Evolutionary conservation across 2,888 invertebrate species (phyloP).

Genomic region (Strigamia crassipes): DNA sequence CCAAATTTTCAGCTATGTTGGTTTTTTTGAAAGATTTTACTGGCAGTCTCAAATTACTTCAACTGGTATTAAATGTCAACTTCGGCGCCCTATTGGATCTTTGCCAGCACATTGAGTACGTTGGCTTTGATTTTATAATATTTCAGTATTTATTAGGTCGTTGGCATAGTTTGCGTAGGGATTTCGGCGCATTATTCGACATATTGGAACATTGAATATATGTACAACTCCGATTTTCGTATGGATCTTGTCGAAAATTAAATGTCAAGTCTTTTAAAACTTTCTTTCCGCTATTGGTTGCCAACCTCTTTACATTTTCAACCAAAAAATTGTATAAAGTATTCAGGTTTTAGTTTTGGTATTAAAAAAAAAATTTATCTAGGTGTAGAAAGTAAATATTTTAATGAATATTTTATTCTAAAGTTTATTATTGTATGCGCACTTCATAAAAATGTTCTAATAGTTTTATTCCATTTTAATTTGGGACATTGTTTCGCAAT

Average conservation of each 20-base stretch:
- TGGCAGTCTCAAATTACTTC: neutral
- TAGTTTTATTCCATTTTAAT: neutral
- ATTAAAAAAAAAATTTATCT: too few species aligned
- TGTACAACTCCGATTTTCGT: neutral
- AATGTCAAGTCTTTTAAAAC: too few species aligned
- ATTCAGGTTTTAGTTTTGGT: too few species aligned
- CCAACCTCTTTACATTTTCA: too few species aligned
- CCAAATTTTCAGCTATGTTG: neutral
- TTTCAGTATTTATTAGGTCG: neutral
- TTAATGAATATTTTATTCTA: too few species aligned
- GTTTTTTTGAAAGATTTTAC: neutral
- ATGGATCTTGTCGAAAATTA: neutral
- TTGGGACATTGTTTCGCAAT: neutral
- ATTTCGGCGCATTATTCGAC: neutral
- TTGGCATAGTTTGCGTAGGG: neutral
- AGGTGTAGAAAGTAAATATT: too few species aligned
- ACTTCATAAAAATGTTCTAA: neutral
- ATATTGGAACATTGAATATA: neutral
- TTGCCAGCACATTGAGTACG: neutral
- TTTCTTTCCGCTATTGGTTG: too few species aligned
- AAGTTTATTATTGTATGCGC: neutral
- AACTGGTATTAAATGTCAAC: constrained; percentile 4
- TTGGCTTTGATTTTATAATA: neutral
- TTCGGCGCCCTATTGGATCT: neutral
- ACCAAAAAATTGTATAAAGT: too few species aligned